phyloP scores from a whole-genome alignment of 2,888 invertebrate species.

The Drosophila affinis region DNA sequence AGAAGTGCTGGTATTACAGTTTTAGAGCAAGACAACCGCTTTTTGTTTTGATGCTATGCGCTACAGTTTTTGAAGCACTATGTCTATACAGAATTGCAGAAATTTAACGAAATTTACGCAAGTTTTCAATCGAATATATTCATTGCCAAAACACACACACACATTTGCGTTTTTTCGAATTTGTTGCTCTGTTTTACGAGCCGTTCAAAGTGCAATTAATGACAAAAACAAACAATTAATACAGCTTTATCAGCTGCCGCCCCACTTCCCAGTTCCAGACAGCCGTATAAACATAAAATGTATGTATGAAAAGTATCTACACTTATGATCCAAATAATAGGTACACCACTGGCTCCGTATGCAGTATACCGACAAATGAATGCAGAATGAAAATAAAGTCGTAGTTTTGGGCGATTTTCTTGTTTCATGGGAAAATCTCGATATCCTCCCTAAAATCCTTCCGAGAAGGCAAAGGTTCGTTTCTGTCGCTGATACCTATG shows the following conservation, averaged over 20 bases:
- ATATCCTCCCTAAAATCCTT: background rate
- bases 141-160: constrained; percentile 18
- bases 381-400: too few species aligned
- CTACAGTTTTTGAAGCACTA: constrained; percentile 10
- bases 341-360: background rate
- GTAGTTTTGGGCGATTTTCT: background rate
- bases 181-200: constrained; percentile 8
- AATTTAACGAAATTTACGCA: background rate
- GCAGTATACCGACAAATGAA: background rate
- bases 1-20: background rate
- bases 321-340: constrained; percentile 3
- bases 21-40: background rate
- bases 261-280: constrained; percentile 41
- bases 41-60: background rate
- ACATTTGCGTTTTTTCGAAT: constrained; percentile 1
- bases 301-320: constrained; percentile 1
- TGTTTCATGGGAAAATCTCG: background rate
- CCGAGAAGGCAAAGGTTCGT: background rate
- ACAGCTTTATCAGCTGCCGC: constrained; percentile 35
- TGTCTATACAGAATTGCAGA: too few species aligned
- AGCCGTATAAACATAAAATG: constrained; percentile 27
- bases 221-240: constrained; percentile 33
- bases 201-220: constrained; percentile 33
- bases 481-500: background rate
- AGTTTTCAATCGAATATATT: constrained; percentile 17